Conservation (phyloP, 2,797 vertebrate genomes). For the Phoeniculus purpureus region DNA sequence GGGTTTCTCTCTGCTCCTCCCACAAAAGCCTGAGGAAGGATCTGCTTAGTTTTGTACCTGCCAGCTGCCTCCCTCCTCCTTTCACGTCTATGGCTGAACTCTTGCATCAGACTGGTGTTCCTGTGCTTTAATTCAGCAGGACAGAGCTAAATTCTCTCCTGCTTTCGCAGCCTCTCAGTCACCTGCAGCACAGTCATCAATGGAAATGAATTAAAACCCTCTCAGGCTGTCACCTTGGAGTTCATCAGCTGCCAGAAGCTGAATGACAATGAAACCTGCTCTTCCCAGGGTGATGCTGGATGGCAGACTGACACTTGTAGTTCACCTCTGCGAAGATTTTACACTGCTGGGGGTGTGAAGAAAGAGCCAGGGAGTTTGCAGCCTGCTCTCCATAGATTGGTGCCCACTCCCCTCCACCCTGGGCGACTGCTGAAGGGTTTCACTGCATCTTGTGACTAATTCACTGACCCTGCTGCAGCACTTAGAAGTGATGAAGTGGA, state of each 20-base stretch:
- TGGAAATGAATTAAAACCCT: neutral
- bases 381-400: neutral
- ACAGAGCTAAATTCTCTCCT: neutral
- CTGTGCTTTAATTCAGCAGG: neutral
- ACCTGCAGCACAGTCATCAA: neutral
- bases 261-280: neutral
- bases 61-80: neutral
- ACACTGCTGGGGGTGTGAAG: neutral
- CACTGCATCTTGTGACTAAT: constrained; percentile 37
- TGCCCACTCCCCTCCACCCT: neutral
- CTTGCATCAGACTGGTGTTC: neutral
- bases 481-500: constrained; percentile 60
- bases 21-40: neutral
- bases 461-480: constrained; percentile 64
- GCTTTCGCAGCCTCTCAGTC: no score
- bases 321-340: neutral
- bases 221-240: neutral
- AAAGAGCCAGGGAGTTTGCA: neutral
- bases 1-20: neutral
- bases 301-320: neutral
- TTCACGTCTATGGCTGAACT: neutral
- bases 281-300: neutral
- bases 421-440: constrained; percentile 26
- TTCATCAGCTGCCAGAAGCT: neutral
- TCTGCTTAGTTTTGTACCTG: neutral